Conservation (phyloP, 1,140 invertebrate genomes). For the Macrosteles quadrilineatus region DNA sequence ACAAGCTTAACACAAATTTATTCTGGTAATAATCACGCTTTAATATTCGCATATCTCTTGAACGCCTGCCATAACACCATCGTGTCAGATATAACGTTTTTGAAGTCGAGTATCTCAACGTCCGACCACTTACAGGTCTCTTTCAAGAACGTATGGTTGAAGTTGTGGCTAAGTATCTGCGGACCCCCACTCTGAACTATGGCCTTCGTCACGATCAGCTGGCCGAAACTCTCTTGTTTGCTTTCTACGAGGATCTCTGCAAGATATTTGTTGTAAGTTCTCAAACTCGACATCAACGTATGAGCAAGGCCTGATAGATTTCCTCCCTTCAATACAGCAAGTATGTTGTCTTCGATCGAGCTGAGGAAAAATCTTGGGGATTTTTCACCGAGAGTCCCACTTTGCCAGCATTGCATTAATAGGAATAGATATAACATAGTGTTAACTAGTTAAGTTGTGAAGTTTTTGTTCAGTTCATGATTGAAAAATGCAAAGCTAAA, state of each 20-base stretch:
- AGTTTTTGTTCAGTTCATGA: no score
- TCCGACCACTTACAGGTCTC: background rate
- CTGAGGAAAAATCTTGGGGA: background rate
- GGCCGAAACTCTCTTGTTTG: background rate
- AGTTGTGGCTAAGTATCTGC: background rate
- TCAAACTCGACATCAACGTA: background rate
- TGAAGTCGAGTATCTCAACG: background rate
- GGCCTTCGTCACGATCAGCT: background rate
- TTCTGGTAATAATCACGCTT: no score
- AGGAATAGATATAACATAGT: background rate
- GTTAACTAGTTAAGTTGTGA: no score
- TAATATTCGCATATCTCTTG: constrained; percentile 1
- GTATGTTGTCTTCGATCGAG: background rate
- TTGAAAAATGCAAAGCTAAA: no score
- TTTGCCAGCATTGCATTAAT: background rate
- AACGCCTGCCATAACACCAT: background rate
- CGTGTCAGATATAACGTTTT: constrained; percentile 1
- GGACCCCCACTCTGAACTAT: background rate
- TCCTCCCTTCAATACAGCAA: background rate
- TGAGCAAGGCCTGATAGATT: background rate
- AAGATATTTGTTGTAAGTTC: background rate
- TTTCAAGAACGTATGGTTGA: background rate
- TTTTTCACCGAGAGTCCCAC: background rate
- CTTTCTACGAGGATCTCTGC: background rate
- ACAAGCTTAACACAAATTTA: no score